Evolutionary conservation across 2,888 invertebrate genomes (phyloP), one percentile per base, ranked within the genome.

Genomic region (Ichneumoninae sp.): DNA sequence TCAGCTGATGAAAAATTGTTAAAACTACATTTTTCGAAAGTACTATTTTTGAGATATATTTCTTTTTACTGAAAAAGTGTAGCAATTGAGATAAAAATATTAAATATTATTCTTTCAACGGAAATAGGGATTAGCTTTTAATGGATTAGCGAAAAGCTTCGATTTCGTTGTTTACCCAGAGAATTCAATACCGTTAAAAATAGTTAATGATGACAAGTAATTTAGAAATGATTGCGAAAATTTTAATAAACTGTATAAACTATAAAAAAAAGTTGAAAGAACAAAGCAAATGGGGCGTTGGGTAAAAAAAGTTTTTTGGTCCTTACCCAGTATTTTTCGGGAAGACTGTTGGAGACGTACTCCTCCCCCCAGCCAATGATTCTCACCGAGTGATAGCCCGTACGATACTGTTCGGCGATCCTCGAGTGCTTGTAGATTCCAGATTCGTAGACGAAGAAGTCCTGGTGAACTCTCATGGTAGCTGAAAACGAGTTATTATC

Each of bases 301-400:
- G 33, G 0, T 10, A 3, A 40, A 10, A 33, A 33, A 26, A 33
- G 10, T 44, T 10, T 44, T 70, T 76, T 44, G 2, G 0, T 78
- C 93, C 95, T 95, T 94, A 98, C 98, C 98, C 98, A 98, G 92
- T 97, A 98, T 93, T 97, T 98, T 60, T 96, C 94, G 1, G 95
- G 94, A 30, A 93, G 90, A 22, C 96, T 95, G 57, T 90, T 91
- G 69, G 94, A 93, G 65, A 94, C 92, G 65, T 94, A 94, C 89
- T 97, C 97, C 92, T 97, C 97, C 7, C 98, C 98, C 98, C 98
- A 98, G 26, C 99, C 99, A 1, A 99, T 94, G 85, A 99, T 96
- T 90, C 98, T 96, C 13, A 99, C 98, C 44, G 98, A 98, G 94
- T 99, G 99, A 89, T 97, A 97, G 0, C 97, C 97, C 68, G 95